A percentile compares a stretch with the other conserved stretches of the same genome.
Conservation (phyloP, 2,797 vertebrate species). For the Eupleurogrammus muticus region DNA sequence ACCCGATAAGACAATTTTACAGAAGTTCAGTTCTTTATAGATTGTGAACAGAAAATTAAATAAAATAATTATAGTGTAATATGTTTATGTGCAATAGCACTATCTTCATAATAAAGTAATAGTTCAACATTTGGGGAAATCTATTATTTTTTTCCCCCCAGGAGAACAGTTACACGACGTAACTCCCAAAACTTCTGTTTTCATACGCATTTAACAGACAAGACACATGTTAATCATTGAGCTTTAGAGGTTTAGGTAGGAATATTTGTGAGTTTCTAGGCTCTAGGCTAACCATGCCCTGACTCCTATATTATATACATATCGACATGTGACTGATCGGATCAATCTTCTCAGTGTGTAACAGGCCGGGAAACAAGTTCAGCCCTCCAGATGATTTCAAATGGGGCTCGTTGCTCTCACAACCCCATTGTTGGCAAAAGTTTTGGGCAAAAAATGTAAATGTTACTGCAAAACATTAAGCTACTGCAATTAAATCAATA, state of each 20-base stretch:
- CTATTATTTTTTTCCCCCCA: too few relatives aligned
- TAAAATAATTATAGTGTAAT: conserved; percentile 1
- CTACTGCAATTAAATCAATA: too few relatives aligned
- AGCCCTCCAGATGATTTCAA: too few relatives aligned
- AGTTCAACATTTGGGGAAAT: too few relatives aligned
- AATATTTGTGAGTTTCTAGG: background rate
- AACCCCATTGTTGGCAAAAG: too few relatives aligned
- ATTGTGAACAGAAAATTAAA: background rate
- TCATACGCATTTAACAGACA: background rate
- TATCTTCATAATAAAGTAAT: background rate
- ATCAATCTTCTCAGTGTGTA: background rate
- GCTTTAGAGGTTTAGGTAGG: background rate
- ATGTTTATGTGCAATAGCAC: conserved; percentile 10
- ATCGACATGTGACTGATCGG: too few relatives aligned
- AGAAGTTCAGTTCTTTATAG: conserved; percentile 16
- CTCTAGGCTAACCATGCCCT: conserved; percentile 1
- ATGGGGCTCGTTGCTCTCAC: too few relatives aligned
- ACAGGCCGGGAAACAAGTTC: too few relatives aligned
- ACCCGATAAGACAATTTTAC: conserved; percentile 4
- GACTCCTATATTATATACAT: background rate
- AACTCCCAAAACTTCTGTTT: background rate
- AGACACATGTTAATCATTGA: background rate
- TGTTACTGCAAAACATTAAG: too few relatives aligned
- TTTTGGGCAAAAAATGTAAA: too few relatives aligned
- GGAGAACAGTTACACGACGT: too few relatives aligned